Conservation (phyloP, 2,113 vertebrate species). For the Lepisosteus oculatus region DNA sequence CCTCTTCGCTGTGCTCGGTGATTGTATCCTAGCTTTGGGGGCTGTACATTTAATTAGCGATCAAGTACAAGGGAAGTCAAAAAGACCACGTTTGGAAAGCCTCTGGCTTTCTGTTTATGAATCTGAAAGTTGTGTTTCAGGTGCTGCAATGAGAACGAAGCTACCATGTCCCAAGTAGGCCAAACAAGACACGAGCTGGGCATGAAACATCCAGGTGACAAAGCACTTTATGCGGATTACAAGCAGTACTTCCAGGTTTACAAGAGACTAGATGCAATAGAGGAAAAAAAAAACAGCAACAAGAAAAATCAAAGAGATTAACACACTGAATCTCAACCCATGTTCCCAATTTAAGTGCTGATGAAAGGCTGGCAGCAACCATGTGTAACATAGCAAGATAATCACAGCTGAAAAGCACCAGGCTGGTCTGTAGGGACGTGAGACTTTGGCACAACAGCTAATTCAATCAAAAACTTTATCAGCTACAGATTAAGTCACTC, state of each 20-base stretch:
- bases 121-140: conserved; percentile 1
- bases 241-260: too few species aligned
- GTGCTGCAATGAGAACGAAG: background rate
- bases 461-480: conserved; percentile 4
- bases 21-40: too few species aligned
- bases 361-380: background rate
- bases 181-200: background rate
- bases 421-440: conserved; percentile 11
- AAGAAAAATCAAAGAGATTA: too few species aligned
- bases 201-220: background rate
- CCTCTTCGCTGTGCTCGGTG: too few species aligned
- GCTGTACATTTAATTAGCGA: background rate
- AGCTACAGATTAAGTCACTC: conserved; percentile 10
- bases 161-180: background rate
- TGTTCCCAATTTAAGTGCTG: background rate
- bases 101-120: conserved; percentile 3
- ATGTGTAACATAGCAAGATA: background rate
- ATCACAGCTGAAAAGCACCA: background rate
- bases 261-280: too few species aligned
- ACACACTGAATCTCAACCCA: too few species aligned
- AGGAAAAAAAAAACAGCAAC: too few species aligned
- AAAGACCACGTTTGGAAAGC: conserved; percentile 14
- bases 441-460: background rate
- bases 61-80: background rate
- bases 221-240: too few species aligned